Conservation (phyloP, 1,140 invertebrate genomes). For the Aphaenogaster ashmeadi region DNA sequence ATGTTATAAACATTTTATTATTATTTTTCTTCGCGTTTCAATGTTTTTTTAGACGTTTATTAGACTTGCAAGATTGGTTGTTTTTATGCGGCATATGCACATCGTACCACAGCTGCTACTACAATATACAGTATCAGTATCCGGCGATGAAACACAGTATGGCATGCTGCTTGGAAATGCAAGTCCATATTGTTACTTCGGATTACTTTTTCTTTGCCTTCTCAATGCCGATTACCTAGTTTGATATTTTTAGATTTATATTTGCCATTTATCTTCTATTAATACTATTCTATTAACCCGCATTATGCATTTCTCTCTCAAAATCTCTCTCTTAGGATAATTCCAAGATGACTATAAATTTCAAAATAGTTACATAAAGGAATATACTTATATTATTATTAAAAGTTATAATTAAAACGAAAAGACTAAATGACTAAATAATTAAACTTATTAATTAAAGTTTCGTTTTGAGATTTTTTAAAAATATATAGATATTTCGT, state of each 20-base stretch:
- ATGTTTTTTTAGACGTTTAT: constrained; percentile 9
- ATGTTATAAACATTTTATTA: constrained; percentile 15
- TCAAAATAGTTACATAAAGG: background rate
- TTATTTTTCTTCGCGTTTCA: constrained; percentile 12
- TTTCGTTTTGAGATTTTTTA: no score
- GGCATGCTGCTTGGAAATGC: constrained; percentile 14
- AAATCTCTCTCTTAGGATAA: constrained; percentile 7
- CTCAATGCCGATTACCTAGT: constrained; percentile 19
- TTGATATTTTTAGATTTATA: constrained; percentile 36
- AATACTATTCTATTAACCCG: constrained; percentile 9
- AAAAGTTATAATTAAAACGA: background rate
- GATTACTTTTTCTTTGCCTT: constrained; percentile 32
- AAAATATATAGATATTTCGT: background rate
- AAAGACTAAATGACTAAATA: no score
- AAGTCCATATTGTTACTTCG: constrained; percentile 42
- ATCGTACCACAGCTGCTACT: constrained; percentile 1
- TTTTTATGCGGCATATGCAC: background rate
- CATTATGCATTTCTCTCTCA: background rate
- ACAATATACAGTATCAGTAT: constrained; percentile 13
- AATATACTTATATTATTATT: background rate
- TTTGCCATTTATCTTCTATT: background rate
- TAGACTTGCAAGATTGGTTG: constrained; percentile 14
- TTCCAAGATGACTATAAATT: background rate
- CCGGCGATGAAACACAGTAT: constrained; percentile 19
- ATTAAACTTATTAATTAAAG: no score